Evolutionary conservation across 53 echinoderm and acorn worm genomes (phyloP), one percentile per base, ranked within the genome.

Genomic region (Patiria pectinifera): DNA sequence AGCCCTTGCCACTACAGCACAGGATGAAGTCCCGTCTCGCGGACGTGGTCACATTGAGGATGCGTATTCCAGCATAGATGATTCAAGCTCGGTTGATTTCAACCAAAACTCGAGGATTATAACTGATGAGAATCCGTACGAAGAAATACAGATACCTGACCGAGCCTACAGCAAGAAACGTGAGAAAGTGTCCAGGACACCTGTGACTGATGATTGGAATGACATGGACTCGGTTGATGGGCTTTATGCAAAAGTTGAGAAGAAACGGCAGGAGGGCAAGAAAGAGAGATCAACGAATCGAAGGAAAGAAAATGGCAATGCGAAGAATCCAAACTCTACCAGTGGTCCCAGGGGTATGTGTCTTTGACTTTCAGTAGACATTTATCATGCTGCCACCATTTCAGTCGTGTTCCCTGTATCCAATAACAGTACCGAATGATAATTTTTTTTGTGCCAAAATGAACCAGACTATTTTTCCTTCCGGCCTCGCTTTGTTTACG

Each of bases 181-280:
- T 11, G 76, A 78, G 59, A 13, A 70, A 16, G 18, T 45, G 4
- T 53, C 71, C 9, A 26, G 75, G 75, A 91, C 70, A 62, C 7
- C 60, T 2, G 12, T 49, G 35, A 58, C 13, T 59, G 24, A 35
- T 22, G 48, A 66, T 3, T 59, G 47, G 76, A 48, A 86, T 14
- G 84, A 84, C 0, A 58, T 26, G 10, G 85, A 85, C 63, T 85
- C 78, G 1, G 43, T 85, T 19, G 85, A 85, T 45, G 90, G 45
- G 63, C 90, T 90, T 13, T 90, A 80, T 23, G 83, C 91, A 35
- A 86, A 92, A 77, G 92, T 85, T 11, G 86, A 92, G 15, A 83
- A 72, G 83, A 90, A 84, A 91, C 87, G 87, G 62, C 88, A 91
- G 62, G 91, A 74, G 83, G 47, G 82, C 72, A 74, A 93, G 88